A percentile compares a stretch with the other conserved stretches of the same genome.
Conservation (phyloP, 2,797 vertebrate species). For the Okamejei kenojei region DNA sequence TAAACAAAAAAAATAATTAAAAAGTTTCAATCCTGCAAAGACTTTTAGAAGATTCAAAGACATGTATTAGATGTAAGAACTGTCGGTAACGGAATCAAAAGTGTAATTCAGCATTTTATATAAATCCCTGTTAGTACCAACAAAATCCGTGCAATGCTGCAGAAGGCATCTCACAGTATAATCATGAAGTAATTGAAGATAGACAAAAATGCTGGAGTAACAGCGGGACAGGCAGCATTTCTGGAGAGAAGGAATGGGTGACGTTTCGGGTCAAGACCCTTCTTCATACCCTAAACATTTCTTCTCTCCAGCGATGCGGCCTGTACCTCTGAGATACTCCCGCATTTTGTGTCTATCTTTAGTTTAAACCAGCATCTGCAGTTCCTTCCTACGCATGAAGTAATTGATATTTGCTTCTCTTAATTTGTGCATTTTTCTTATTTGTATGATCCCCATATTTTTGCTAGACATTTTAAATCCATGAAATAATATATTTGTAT, state of each 20-base stretch:
- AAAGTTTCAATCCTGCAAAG: constrained; percentile 3
- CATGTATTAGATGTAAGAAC: background rate
- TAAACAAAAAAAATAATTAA: constrained; percentile 11
- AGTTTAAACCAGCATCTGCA: no score
- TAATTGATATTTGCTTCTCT: background rate
- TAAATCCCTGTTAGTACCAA: background rate
- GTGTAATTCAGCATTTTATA: background rate
- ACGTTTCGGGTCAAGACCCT: no score
- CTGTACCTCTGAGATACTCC: no score
- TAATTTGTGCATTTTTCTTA: background rate
- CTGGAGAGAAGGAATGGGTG: no score
- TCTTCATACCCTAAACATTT: no score
- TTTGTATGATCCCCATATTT: background rate
- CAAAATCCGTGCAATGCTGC: background rate
- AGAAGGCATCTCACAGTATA: background rate
- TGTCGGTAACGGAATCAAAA: background rate
- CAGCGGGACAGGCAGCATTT: no score
- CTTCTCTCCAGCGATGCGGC: no score
- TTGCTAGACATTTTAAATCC: background rate
- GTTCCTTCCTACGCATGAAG: no score
- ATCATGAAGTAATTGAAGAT: background rate
- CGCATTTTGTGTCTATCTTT: no score
- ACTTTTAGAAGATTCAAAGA: background rate
- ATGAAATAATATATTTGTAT: background rate
- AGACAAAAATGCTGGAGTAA: no score